phyloP scores from a whole-genome alignment of 2,888 invertebrate species.

The Acleris laterana region DNA sequence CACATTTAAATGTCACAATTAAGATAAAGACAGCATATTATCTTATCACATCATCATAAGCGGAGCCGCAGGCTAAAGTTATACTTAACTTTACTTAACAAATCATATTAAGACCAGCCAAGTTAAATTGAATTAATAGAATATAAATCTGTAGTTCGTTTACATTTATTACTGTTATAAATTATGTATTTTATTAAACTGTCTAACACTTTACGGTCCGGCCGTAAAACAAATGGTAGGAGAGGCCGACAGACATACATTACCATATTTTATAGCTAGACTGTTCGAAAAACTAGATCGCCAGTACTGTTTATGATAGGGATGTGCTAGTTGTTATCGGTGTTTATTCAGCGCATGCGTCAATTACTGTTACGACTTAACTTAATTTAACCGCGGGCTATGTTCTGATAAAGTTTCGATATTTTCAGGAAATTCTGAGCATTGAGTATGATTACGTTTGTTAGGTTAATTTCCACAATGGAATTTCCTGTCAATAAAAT shows the following conservation, averaged over 20 bases:
- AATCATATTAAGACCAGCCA: background rate
- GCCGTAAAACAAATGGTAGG: background rate
- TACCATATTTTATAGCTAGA: conserved; percentile 1
- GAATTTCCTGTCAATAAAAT: too few species aligned
- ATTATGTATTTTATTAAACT: background rate
- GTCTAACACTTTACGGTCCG: background rate
- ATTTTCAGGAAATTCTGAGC: too few species aligned
- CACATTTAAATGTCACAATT: too few species aligned
- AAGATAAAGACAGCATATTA: too few species aligned
- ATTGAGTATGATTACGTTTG: too few species aligned
- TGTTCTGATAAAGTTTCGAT: too few species aligned
- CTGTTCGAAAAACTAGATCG: background rate
- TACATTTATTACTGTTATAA: background rate
- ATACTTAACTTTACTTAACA: too few species aligned
- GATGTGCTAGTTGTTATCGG: background rate
- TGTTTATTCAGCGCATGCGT: background rate
- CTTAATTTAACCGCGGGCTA: too few species aligned
- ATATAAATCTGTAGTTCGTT: background rate
- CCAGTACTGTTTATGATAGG: background rate
- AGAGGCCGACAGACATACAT: background rate
- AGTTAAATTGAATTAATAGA: background rate
- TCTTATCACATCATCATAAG: too few species aligned
- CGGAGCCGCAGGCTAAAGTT: too few species aligned
- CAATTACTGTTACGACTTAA: too few species aligned
- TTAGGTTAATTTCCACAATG: too few species aligned